Percentiles rank a stretch among this genome's conserved stretches.
These are phyloP conservation scores for Tamandua tetradactyla DNA, from an alignment of 2,797 vertebrate genomes.

Conservation along the genomic window DNA sequence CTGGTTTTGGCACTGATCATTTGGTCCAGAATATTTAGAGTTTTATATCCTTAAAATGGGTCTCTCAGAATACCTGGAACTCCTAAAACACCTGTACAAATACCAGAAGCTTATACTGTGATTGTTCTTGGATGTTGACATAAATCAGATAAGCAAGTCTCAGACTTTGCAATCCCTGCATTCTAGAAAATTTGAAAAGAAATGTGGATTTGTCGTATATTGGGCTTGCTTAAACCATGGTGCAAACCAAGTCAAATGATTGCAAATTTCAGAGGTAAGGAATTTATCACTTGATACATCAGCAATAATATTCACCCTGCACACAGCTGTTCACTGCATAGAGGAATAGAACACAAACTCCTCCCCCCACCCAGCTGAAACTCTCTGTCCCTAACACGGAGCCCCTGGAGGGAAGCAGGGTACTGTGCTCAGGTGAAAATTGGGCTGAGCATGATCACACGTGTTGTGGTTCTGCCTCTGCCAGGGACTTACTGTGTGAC, in stretches of 20 bases:
- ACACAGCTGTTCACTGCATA: too few species aligned
- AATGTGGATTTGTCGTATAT: rapidly evolving
- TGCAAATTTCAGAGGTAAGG: not conserved
- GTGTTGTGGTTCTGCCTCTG: not conserved
- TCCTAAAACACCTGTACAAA: rapidly evolving
- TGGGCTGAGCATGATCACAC: rapidly evolving
- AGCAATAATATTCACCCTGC: too few species aligned
- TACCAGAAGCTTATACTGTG: not conserved
- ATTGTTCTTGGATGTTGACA: not conserved
- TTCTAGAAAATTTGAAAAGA: not conserved
- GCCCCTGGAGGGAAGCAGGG: not conserved
- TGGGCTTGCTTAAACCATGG: not conserved
- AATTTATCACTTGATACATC: too few species aligned
- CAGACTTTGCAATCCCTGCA: not conserved
- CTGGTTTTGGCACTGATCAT: not conserved
- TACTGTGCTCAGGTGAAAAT: not conserved
- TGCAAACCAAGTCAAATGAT: too few species aligned
- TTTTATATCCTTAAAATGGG: not conserved
- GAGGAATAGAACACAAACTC: too few species aligned
- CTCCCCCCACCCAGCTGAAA: too few species aligned
- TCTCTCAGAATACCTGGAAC: rapidly evolving
- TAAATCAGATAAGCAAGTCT: not conserved
- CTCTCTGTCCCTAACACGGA: too few species aligned
- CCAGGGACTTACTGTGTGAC: not conserved
- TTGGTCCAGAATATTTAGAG: not conserved